Base-by-base conservation (phyloP, 1,140 invertebrate species). In the Melitaea cinxia region DNA sequence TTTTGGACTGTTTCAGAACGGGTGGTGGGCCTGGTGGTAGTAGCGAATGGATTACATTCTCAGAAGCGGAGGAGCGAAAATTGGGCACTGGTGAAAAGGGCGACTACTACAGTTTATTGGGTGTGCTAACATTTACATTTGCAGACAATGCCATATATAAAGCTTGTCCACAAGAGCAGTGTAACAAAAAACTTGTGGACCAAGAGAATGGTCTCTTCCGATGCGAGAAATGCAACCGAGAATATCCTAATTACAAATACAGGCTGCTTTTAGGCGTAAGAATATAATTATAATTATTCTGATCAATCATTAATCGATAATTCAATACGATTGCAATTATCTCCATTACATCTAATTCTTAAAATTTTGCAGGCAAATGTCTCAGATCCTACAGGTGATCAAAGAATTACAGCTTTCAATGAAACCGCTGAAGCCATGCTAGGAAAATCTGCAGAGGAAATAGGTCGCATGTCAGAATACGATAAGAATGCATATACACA, bases 101-200 rank as follows among this genome's bases (percentile, higher is more conserved):
- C 0, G 97, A 97, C 73, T 96, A 96, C 74, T 98, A 94, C 89
- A 78, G 68, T 6, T 70, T 91, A 4, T 69, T 91, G 2, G 91
- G 89, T 4, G 84, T 82, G 0, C 68, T 91, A 5, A 90, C 85
- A 0, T 91, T 88, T 72, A 84, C 82, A 1, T 91, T 93, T 76
- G 91, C 93, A 0, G 96, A 98, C 66, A 98, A 97, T 82, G 93
- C 95, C 24, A 86, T 98, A 42, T 99, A 99, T 82, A 95, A 97
- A 91, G 95, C 97, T 1, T 99, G 98, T 78, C 96, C 97, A 0
- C 92, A 93, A 57, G 93, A 95, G 9, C 93, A 94, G 37, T 99
- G 98, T 85, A 98, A 98, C 77, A 99, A 99, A 81, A 99, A 99
- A 89, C 93, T 97, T 0, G 91, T 98, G 23, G 98, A 99, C 91